Evolutionary conservation across 2,113 vertebrate genomes (phyloP), one percentile per base, ranked within the genome.

Genomic region (Nothocercus julius): DNA sequence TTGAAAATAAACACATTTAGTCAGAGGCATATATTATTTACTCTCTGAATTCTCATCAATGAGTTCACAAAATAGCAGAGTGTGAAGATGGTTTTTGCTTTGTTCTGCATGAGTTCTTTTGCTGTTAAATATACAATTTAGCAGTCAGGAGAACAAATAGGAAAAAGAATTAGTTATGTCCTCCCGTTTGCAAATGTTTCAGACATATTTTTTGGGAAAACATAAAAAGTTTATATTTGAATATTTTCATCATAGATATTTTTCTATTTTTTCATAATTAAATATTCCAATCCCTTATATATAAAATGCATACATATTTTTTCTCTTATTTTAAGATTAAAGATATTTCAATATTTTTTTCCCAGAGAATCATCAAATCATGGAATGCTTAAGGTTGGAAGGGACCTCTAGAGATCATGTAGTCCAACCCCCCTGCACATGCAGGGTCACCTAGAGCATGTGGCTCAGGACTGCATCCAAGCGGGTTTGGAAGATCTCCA

Each of bases 201-300:
- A 15, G 83, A n/a, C 2, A 42, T 1, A 45, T 2, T 44, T 85
- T 32, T 44, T 77, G 18, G 3, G 3, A 80, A 10, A 27, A 70
- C 19, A 62, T 1, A n/a, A 1, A 45, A 69, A 69, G 7, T 9
- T 85, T 47, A 28, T 79, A n/a, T 45, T 61, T 4, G 70, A 80
- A 20, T 92, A 42, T 56, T 85, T 82, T 54, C 5, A 38, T 70
- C 5, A 45, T 7, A 69, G 5, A 1, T 42, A 15, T 69, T 90
- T 89, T 67, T 85, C 79, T 70, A 40, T 42, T 11, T 13, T 4
- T 38, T 81, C 45, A 44, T 63, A 63, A 47, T 22, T 6, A 21
- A 0, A 0, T 58, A 49, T 92, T 77, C 85, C 11, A 75, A 62
- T 27, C 2, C 8, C 16, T 7, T 32, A 4, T 7, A 59, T 1